Conservation (phyloP, 53 echinoderm and acorn worm genomes). For the Zoroaster sp. region DNA sequence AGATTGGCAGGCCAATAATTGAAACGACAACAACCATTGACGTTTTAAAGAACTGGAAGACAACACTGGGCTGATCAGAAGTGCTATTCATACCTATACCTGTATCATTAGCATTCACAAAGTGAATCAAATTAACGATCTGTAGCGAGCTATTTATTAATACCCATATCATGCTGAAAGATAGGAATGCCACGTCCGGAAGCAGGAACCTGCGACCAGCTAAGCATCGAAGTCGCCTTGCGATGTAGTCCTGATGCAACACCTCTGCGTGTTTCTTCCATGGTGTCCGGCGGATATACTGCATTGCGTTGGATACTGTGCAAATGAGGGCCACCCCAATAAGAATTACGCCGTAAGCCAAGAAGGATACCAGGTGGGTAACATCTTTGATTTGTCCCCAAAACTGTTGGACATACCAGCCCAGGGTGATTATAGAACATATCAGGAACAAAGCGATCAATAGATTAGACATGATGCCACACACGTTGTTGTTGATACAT, state of each 20-base stretch:
- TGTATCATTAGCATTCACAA: neutral
- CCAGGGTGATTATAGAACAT: neutral
- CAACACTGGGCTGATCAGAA: too few relatives aligned
- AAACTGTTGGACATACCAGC: neutral
- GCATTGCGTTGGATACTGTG: neutral
- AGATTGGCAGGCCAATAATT: conserved; percentile 50
- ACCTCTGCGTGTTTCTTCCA: neutral
- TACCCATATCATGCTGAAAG: conserved; percentile 2
- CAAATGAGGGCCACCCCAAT: conserved; percentile 8
- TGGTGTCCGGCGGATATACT: neutral
- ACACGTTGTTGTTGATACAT: neutral
- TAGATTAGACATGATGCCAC: neutral
- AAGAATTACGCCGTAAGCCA: neutral
- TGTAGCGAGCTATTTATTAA: neutral
- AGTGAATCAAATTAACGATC: neutral
- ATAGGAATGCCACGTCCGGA: neutral
- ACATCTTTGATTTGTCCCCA: conserved; percentile 23
- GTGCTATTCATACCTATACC: neutral
- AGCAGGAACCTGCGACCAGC: neutral
- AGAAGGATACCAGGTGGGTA: conserved; percentile 33
- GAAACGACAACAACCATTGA: neutral
- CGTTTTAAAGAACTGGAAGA: too few relatives aligned
- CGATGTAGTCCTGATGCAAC: conserved; percentile 9
- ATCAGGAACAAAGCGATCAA: neutral
- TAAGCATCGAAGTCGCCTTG: conserved; percentile 19